A percentile compares a stretch with the other conserved stretches of the same genome.
These are phyloP conservation scores for Gryon sp. DNA, from an alignment of 1,140 invertebrate genomes.

Conservation along the genomic window DNA sequence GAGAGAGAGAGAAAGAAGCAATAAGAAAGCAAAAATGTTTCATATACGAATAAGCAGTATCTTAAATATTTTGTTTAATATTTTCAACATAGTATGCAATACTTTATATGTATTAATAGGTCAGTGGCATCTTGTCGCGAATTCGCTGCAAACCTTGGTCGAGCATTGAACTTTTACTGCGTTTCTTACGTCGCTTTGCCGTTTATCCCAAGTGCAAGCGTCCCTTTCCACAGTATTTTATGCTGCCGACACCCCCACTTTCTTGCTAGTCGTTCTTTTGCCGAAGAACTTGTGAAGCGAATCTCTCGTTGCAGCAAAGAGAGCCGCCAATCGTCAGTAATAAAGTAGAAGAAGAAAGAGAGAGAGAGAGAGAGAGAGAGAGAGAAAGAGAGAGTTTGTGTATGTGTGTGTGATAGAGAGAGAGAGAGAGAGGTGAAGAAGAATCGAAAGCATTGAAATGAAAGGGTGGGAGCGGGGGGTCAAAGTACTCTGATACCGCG, in stretches of 20 bases:
- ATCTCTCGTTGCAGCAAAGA: constrained; percentile 28
- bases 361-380: not conserved
- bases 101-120: constrained; percentile 78
- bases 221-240: constrained; percentile 41
- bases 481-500: constrained; percentile 41
- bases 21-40: not conserved
- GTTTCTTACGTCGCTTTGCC: constrained; percentile 28
- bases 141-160: constrained; percentile 69
- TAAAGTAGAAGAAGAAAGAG: no score
- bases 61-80: no score
- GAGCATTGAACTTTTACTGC: constrained; percentile 74
- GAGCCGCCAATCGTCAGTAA: constrained; percentile 15
- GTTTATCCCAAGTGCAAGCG: constrained; percentile 29
- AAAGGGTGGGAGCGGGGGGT: constrained; percentile 5
- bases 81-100: constrained; percentile 56
- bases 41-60: no score
- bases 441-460: not conserved
- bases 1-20: no score
- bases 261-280: constrained; percentile 9
- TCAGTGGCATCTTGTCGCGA: constrained; percentile 74
- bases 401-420: not conserved
- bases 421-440: not conserved
- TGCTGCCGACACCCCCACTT: not conserved
- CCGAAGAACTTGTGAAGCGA: constrained; percentile 19
- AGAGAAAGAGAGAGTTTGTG: not conserved